Percentiles rank a stretch among this genome's conserved stretches.
These are phyloP conservation scores for fruit fly (Drosophila melanogaster) DNA, from an alignment of 1,140 invertebrate species.

Conservation along the genomic window DNA sequence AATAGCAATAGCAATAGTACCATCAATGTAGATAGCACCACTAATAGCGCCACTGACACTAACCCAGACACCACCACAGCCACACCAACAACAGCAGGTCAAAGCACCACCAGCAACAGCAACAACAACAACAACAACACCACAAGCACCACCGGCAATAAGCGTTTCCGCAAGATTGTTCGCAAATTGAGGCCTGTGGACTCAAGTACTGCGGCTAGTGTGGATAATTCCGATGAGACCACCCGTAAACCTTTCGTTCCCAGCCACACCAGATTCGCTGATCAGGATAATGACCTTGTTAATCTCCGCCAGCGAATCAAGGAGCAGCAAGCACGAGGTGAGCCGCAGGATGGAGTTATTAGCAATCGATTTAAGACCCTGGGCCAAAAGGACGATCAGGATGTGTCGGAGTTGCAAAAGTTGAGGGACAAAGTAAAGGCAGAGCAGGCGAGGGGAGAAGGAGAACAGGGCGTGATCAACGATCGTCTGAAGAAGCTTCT, in stretches of 20 bases:
- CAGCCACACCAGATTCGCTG: conserved; percentile 38
- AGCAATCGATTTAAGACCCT: conserved; percentile 31
- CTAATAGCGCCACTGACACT: conserved; percentile 58
- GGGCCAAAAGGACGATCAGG: conserved; percentile 21
- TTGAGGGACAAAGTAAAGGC: conserved; percentile 71
- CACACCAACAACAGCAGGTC: conserved; percentile 18
- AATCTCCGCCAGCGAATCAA: conserved; percentile 63
- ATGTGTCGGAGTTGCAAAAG: conserved; percentile 53
- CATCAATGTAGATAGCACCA: conserved; percentile 34
- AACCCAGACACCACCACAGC: conserved; percentile 34
- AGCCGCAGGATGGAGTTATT: conserved; percentile 39
- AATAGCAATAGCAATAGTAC: conserved; percentile 49
- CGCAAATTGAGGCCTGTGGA: conserved; percentile 62
- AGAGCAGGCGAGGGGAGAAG: conserved; percentile 53
- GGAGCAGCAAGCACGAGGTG: conserved; percentile 46
- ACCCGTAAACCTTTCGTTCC: conserved; percentile 62
- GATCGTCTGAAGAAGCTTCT: conserved; percentile 64
- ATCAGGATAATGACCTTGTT: conserved; percentile 30
- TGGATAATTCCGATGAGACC: conserved; percentile 29
- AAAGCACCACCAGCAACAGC: conserved; percentile 31
- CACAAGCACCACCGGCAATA: conserved; percentile 40
- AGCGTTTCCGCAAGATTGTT: conserved; percentile 81
- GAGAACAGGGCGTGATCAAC: conserved; percentile 65
- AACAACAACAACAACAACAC: conserved; percentile 39
- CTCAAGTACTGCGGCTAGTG: conserved; percentile 1